Conservation (phyloP, 2,888 invertebrate species). For the Polymixis lichenea region DNA sequence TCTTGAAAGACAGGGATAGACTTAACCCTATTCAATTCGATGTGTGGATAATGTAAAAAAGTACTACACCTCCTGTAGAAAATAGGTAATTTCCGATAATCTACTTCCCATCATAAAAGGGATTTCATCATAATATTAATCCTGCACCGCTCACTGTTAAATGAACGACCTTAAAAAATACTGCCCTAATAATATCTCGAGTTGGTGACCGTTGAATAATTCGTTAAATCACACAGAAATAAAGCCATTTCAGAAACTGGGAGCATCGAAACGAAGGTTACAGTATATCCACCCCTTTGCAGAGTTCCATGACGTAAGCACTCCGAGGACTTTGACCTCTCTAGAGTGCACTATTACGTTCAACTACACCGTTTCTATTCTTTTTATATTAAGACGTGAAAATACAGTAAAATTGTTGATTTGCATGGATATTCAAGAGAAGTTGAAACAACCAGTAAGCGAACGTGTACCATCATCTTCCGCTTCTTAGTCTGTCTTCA, state of each 20-base stretch:
- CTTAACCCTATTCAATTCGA: neutral
- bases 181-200: conserved; percentile 29
- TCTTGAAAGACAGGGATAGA: neutral
- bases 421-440: conserved; percentile 9
- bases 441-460: neutral
- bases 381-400: conserved; percentile 32
- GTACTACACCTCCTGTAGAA: neutral
- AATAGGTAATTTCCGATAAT: neutral
- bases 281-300: conserved; percentile 36
- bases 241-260: conserved; percentile 49
- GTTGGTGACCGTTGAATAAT: conserved; percentile 55
- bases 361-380: conserved; percentile 38
- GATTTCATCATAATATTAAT: conserved; percentile 3
- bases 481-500: neutral
- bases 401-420: conserved; percentile 12
- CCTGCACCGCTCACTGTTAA: conserved; percentile 24
- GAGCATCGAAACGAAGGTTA: conserved; percentile 54
- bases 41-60: neutral
- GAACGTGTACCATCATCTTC: neutral
- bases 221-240: conserved; percentile 54
- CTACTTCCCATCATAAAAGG: neutral
- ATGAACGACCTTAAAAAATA: conserved; percentile 14
- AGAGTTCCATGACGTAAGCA: conserved; percentile 49
- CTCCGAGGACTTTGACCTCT: conserved; percentile 56
- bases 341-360: conserved; percentile 46